These are phyloP conservation scores for Hemichromis elongatus DNA, from an alignment of 2,113 vertebrate genomes.

Conservation along the genomic window DNA sequence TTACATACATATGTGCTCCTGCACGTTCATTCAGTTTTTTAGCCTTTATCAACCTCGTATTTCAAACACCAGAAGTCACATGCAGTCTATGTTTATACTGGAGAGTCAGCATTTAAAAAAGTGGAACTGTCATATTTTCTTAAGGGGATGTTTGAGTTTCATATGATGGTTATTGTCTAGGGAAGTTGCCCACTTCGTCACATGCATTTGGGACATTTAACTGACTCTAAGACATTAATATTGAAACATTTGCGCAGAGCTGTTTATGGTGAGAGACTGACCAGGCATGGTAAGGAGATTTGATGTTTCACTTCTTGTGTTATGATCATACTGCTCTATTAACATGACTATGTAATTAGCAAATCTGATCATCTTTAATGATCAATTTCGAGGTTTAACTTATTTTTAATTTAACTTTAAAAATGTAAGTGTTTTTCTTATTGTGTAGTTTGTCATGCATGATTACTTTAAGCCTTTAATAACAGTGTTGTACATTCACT, in stretches of 20 bases:
- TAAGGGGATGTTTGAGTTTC: conserved; percentile 38
- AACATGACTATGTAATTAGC: not conserved
- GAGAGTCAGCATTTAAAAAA: conserved; percentile 68
- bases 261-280: conserved; percentile 47
- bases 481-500: not conserved
- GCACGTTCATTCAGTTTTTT: not conserved
- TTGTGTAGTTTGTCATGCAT: not conserved
- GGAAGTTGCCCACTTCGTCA: conserved; percentile 50
- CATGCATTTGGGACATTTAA: conserved; percentile 33
- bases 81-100: conserved; percentile 39
- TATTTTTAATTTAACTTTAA: not conserved
- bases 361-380: not conserved
- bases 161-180: conserved; percentile 32
- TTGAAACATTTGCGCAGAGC: not conserved
- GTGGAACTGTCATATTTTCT: conserved; percentile 51
- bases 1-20: not conserved
- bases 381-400: not conserved
- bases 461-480: not conserved
- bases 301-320: not conserved
- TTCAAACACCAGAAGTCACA: conserved; percentile 37
- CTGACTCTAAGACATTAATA: not conserved
- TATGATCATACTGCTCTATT: not conserved
- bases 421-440: not conserved
- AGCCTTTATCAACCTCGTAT: not conserved
- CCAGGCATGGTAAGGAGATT: not conserved